Percentiles rank a stretch among this genome's conserved stretches.
phyloP scores from a whole-genome alignment of 2,113 vertebrate genomes.

The Eonycteris spelaea region DNA sequence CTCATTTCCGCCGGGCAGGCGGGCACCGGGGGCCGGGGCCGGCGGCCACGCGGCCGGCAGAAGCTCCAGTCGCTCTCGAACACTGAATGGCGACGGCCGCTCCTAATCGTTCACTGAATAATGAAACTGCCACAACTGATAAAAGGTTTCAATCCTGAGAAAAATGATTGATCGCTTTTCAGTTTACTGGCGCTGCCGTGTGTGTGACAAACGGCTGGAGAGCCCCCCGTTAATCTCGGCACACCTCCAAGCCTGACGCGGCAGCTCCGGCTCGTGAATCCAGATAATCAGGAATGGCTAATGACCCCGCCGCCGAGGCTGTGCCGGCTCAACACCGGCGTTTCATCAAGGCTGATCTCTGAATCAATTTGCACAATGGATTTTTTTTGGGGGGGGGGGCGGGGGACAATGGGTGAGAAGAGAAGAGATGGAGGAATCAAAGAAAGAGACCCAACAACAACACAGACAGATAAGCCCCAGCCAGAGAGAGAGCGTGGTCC shows the following conservation, averaged over 20 bases:
- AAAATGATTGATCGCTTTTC: constrained; percentile 92
- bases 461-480: background rate
- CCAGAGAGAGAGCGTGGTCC: background rate
- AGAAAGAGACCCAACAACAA: background rate
- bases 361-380: constrained; percentile 62
- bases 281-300: constrained; percentile 70
- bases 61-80: constrained; percentile 68
- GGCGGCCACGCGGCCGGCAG: background rate
- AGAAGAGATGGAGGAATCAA: background rate
- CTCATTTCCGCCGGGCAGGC: background rate
- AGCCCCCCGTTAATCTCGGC: constrained; percentile 80
- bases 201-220: constrained; percentile 87
- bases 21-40: background rate
- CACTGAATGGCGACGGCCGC: constrained; percentile 87
- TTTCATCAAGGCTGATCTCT: constrained; percentile 75
- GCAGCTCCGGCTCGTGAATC: constrained; percentile 56
- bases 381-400: background rate
- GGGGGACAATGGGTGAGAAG: background rate
- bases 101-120: constrained; percentile 93
- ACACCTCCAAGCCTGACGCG: constrained; percentile 53
- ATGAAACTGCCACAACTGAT: constrained; percentile 96
- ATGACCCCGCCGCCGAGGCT: background rate
- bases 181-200: constrained; percentile 88
- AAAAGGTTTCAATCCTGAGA: constrained; percentile 93
- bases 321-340: constrained; percentile 53